A percentile compares a stretch with the other conserved stretches of the same genome.
phyloP scores from a whole-genome alignment of 2,797 vertebrate genomes.

The Diglossa cyanea region DNA sequence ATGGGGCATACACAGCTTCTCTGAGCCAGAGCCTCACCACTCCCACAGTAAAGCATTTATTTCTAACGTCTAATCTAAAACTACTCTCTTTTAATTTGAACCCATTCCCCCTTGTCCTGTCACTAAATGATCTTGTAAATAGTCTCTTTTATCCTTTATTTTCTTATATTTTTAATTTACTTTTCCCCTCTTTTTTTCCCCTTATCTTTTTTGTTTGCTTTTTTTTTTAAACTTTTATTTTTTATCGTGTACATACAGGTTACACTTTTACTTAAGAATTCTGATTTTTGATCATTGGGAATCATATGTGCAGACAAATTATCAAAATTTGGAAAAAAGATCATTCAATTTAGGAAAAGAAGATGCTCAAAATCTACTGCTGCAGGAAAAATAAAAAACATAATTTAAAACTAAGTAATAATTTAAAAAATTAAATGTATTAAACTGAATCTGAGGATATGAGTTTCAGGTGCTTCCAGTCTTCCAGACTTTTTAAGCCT shows the following conservation, averaged over 20 bases:
- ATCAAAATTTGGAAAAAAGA: neutral
- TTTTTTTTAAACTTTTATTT: neutral
- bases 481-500: neutral
- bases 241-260: neutral
- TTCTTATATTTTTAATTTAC: neutral
- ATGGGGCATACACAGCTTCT: neutral
- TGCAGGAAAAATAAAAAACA: neutral
- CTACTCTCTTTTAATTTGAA: neutral
- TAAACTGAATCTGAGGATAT: neutral
- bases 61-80: neutral
- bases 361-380: neutral
- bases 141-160: neutral
- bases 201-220: neutral
- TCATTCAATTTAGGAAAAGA: neutral
- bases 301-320: neutral
- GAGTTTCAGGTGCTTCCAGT: neutral
- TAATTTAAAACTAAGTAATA: neutral
- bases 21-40: neutral
- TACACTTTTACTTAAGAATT: neutral
- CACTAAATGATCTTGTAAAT: neutral
- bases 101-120: neutral
- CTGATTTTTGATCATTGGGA: neutral
- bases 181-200: accelerated
- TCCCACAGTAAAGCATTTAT: neutral
- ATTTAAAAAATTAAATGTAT: accelerated